These are phyloP conservation scores for Podarcis cretensis DNA, from an alignment of 2,113 vertebrate species.

Conservation along the genomic window DNA sequence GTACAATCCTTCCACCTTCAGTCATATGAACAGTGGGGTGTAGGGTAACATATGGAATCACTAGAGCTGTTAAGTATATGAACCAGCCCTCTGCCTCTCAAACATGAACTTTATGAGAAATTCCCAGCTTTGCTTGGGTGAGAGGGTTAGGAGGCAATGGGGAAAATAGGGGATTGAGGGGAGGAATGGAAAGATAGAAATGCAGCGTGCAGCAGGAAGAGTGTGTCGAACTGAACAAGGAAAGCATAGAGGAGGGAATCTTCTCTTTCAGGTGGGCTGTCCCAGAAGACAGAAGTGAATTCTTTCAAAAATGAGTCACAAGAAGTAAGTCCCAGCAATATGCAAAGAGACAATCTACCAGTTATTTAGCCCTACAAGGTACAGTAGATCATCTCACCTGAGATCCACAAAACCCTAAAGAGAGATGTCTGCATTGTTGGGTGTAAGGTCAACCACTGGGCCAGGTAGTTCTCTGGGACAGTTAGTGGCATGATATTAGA, in stretches of 20 bases:
- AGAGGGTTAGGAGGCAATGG: background rate
- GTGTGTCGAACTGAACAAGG: background rate
- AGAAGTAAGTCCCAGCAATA: background rate
- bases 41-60: background rate
- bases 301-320: background rate
- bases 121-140: background rate
- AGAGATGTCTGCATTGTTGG: background rate
- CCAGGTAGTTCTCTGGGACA: background rate
- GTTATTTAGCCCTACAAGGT: background rate
- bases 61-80: background rate
- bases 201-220: background rate
- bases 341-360: background rate
- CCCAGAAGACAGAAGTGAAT: background rate
- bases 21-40: background rate
- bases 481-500: background rate
- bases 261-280: background rate
- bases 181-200: background rate
- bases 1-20: background rate
- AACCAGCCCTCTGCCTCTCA: background rate
- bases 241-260: background rate
- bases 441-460: background rate
- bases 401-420: background rate
- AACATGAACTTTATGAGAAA: background rate
- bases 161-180: background rate
- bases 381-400: background rate